phyloP scores from a whole-genome alignment of 2,113 vertebrate species.

The Calyptommatus sinebrachiatus region DNA sequence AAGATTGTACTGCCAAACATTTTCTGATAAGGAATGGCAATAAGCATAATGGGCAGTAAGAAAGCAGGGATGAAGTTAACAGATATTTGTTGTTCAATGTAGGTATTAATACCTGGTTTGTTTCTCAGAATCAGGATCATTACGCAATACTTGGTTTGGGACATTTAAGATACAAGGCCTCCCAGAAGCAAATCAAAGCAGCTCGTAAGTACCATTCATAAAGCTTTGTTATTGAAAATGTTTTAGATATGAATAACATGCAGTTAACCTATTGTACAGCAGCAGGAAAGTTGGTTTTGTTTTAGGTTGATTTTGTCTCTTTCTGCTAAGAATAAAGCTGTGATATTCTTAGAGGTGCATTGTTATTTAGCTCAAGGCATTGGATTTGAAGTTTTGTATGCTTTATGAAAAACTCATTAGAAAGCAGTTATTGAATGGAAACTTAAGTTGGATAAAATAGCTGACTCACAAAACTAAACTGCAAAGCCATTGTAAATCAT shows the following conservation, averaged over 20 bases:
- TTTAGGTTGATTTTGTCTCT: background rate
- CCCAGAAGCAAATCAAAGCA: slow-evolving; percentile 97
- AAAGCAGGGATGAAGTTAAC: too few relatives aligned
- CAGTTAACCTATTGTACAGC: background rate
- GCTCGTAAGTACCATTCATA: slow-evolving; percentile 85
- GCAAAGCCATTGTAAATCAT: background rate
- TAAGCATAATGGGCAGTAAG: background rate
- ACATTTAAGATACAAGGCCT: slow-evolving; percentile 90
- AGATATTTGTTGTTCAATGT: background rate
- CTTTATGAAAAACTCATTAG: too few relatives aligned
- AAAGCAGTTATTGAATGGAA: background rate
- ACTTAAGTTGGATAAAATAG: background rate
- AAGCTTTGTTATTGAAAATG: background rate
- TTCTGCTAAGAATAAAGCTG: background rate
- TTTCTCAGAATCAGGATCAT: slow-evolving; percentile 94
- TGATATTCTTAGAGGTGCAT: background rate
- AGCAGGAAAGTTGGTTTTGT: background rate
- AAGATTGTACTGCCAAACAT: too few relatives aligned
- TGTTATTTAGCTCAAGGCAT: background rate
- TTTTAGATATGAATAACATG: background rate
- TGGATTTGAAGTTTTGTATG: background rate
- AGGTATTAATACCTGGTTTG: slow-evolving; percentile 6
- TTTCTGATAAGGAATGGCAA: background rate
- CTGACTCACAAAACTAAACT: background rate
- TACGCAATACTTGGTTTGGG: slow-evolving; percentile 91